These are phyloP conservation scores for Drosophila sordidula DNA, from an alignment of 2,888 invertebrate genomes.

Conservation along the genomic window DNA sequence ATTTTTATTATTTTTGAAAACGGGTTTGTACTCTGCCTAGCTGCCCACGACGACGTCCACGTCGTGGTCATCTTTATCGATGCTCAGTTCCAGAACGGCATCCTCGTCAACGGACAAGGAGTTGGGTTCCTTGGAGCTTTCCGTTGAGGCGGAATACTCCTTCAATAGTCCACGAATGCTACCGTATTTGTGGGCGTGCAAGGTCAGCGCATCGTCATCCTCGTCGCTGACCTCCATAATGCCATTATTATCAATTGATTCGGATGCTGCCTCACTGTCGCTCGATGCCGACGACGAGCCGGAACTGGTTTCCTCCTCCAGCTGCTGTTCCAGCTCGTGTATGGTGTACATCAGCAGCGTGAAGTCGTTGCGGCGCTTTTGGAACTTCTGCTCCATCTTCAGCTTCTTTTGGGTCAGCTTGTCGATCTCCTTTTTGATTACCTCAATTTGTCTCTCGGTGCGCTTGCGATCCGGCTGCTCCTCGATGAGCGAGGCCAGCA, in stretches of 20 bases:
- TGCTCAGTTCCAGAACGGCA: slow-evolving; percentile 80
- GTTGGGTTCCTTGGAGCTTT: slow-evolving; percentile 70
- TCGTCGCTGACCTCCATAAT: slow-evolving; percentile 79
- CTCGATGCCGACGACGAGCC: slow-evolving; percentile 85
- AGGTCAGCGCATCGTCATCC: slow-evolving; percentile 64
- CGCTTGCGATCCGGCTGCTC: slow-evolving; percentile 95
- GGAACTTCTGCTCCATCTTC: slow-evolving; percentile 91
- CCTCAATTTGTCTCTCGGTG: slow-evolving; percentile 89
- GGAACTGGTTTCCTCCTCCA: slow-evolving; percentile 89
- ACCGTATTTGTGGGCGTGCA: slow-evolving; percentile 54
- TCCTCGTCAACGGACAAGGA: slow-evolving; percentile 81
- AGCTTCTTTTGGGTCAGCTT: slow-evolving; percentile 90
- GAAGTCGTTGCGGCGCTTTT: slow-evolving; percentile 94
- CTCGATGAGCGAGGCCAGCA: slow-evolving; percentile 95
- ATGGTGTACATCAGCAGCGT: slow-evolving; percentile 94
- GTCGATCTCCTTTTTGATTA: slow-evolving; percentile 90
- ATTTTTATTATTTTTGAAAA: slow-evolving; percentile 12
- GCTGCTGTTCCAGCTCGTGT: slow-evolving; percentile 92
- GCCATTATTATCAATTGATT: slow-evolving; percentile 56
- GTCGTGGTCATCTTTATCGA: slow-evolving; percentile 81
- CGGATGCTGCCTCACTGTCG: slow-evolving; percentile 52
- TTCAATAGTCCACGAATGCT: slow-evolving; percentile 47
- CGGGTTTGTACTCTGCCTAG: slow-evolving; percentile 22
- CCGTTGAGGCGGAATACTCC: slow-evolving; percentile 65
- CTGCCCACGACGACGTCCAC: slow-evolving; percentile 63